phyloP scores from a whole-genome alignment of 1,140 invertebrate species.

The Heterodera carotae region DNA sequence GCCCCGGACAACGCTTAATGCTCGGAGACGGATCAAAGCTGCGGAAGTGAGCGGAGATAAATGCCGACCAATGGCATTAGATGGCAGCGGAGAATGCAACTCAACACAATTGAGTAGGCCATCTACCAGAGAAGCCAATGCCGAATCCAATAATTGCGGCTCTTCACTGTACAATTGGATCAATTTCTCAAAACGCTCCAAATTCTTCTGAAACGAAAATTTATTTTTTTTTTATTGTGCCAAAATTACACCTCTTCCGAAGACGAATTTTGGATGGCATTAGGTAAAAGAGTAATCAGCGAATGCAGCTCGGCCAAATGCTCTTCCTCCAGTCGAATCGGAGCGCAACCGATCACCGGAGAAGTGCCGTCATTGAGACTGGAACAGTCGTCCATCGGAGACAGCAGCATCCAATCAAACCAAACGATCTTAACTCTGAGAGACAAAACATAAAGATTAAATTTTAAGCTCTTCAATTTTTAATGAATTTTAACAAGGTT shows the following conservation, averaged over 20 bases:
- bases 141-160: slow-evolving; percentile 37
- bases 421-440: no score
- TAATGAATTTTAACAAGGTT: no score
- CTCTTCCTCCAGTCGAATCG: slow-evolving; percentile 35
- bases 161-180: slow-evolving; percentile 36
- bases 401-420: not conserved
- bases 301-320: slow-evolving; percentile 24
- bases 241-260: not conserved
- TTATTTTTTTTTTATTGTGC: not conserved
- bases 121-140: slow-evolving; percentile 23
- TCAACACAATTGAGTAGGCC: slow-evolving; percentile 3
- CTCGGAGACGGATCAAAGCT: slow-evolving; percentile 26
- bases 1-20: slow-evolving; percentile 33
- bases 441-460: no score
- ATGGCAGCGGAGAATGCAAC: slow-evolving; percentile 13
- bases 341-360: slow-evolving; percentile 36
- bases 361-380: not conserved
- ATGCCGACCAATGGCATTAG: not conserved
- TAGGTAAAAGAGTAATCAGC: slow-evolving; percentile 12
- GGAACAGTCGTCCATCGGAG: not conserved
- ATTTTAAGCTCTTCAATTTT: no score
- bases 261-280: not conserved
- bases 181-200: slow-evolving; percentile 37
- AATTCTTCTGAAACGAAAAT: slow-evolving; percentile 31
- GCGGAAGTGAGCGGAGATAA: slow-evolving; percentile 21